These are phyloP conservation scores for Pithys albifrons DNA, from an alignment of 2,113 vertebrate genomes.

Conservation along the genomic window DNA sequence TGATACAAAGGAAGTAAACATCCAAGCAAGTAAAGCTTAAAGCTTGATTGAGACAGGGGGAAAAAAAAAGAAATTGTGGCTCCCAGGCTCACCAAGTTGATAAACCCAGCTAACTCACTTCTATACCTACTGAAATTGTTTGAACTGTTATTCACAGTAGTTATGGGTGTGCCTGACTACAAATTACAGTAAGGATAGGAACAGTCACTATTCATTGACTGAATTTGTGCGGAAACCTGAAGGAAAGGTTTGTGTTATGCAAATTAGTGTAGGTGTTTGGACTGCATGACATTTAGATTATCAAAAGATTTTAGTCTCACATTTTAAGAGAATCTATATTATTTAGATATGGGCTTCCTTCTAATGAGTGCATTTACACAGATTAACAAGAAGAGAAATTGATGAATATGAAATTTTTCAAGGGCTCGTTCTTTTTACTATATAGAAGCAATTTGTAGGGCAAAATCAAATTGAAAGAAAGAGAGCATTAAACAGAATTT, in stretches of 20 bases:
- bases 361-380: not conserved
- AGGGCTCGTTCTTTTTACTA: not conserved
- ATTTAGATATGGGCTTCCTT: not conserved
- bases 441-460: not conserved
- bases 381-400: not conserved
- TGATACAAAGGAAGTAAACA: conserved; percentile 51
- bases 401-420: not conserved
- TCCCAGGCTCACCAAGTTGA: not conserved
- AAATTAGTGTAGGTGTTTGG: not conserved
- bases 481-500: not conserved
- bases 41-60: not conserved
- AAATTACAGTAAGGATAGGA: not conserved
- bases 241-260: not conserved
- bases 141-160: not conserved
- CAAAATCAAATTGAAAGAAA: not conserved
- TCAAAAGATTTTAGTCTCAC: not conserved
- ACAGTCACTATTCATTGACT: not conserved
- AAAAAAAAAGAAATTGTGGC: not conserved
- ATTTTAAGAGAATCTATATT: not conserved
- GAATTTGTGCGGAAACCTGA: not conserved
- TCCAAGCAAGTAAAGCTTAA: not conserved
- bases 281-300: not conserved
- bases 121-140: not conserved
- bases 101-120: not conserved
- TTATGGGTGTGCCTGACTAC: not conserved